Evolutionary conservation across 2,113 vertebrate species (phyloP).

Genomic region (Telmatochromis brachygnathus): DNA sequence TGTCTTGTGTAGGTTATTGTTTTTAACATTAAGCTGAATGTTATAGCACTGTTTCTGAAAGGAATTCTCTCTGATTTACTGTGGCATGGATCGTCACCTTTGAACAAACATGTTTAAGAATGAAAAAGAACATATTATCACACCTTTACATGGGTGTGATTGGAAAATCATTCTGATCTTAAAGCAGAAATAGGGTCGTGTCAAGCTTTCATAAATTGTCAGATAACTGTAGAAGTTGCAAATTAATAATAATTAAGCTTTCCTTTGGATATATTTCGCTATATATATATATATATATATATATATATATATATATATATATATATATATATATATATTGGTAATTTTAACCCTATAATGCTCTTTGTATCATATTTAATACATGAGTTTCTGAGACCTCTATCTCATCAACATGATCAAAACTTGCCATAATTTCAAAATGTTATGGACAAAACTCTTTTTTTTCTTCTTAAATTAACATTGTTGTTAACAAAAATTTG

Average conservation of each 20-base stretch:
- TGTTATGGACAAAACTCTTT: background rate
- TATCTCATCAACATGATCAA: background rate
- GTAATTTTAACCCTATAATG: background rate
- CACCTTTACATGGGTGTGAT: background rate
- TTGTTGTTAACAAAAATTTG: background rate
- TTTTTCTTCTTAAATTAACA: background rate
- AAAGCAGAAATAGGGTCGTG: background rate
- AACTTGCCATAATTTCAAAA: background rate
- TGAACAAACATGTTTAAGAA: background rate
- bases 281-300: background rate
- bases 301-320: too few relatives aligned
- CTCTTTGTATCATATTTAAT: background rate
- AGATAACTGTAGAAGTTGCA: background rate
- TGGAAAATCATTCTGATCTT: background rate
- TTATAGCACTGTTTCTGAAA: background rate
- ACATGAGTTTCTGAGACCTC: background rate
- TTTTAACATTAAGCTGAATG: background rate
- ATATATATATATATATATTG: background rate
- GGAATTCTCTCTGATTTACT: background rate
- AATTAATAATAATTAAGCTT: background rate
- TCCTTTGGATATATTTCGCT: background rate
- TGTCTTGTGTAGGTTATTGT: background rate
- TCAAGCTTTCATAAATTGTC: background rate
- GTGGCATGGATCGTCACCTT: background rate
- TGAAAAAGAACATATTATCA: background rate